Percentiles rank a stretch among this genome's conserved stretches.
These are phyloP conservation scores for Verasper variegatus DNA, from an alignment of 2,113 vertebrate species.

Conservation along the genomic window DNA sequence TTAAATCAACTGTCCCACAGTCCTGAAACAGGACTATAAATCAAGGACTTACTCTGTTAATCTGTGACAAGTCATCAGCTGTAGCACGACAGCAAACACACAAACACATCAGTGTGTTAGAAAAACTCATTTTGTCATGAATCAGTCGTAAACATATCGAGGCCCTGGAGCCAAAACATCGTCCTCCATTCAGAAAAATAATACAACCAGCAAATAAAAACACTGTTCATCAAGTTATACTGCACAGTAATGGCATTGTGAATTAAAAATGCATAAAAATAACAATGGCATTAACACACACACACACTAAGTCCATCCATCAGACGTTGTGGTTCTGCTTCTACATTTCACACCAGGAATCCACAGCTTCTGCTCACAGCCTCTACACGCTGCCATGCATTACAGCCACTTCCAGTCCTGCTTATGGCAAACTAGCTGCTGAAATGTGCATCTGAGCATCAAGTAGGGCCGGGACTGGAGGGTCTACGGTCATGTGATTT, in stretches of 20 bases:
- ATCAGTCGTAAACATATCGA: neutral
- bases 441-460: conserved; percentile 73
- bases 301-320: conserved; percentile 10
- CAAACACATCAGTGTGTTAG: neutral
- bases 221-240: neutral
- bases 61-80: no score
- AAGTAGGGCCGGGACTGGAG: conserved; percentile 67
- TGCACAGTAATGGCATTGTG: neutral
- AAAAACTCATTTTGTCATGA: neutral
- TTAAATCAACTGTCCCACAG: conserved; percentile 5
- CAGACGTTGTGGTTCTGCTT: conserved; percentile 39
- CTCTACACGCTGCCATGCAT: conserved; percentile 44
- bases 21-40: neutral
- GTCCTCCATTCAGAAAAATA: neutral
- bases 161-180: neutral
- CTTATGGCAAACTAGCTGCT: conserved; percentile 59
- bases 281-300: neutral
- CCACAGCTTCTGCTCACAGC: conserved; percentile 47
- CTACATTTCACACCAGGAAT: conserved; percentile 50
- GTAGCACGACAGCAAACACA: neutral
- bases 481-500: conserved; percentile 81
- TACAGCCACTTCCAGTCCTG: conserved; percentile 46
- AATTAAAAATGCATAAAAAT: neutral
- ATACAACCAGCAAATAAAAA: neutral
- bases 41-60: neutral